Evolutionary conservation across 1,140 invertebrate species (phyloP), one percentile per base, ranked within the genome.

Genomic region (Protaetia brevitarsis): DNA sequence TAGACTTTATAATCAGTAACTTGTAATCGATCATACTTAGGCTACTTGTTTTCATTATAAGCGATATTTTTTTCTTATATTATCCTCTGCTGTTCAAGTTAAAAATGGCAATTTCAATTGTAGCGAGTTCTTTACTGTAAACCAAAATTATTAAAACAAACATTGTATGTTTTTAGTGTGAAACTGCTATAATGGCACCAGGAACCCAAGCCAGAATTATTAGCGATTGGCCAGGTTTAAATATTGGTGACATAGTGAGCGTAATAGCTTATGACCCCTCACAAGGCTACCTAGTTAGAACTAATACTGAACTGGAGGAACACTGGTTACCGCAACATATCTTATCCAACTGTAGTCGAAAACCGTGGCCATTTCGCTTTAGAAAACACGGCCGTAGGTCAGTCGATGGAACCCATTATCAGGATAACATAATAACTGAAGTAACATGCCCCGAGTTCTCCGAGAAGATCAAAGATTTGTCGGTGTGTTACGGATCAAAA

Each of bases 281-380:
- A 73, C 81, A 68, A 79, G 83, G 66, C 56, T 84, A 69, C 75
- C 79, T 64, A 72, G 82, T 66, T 74, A 75, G 29, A 74, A 71
- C 77, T n/a, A 78, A 79, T 56, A 71, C 74, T 16, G 68, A 72
- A 10, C 77, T 76, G 45, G 81, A 84, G 66, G 82, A 85, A 71
- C 82, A 86, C 0, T 88, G 87, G 86, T 81, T 89, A 37, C 88
- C 88, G 1, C 79, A 84, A 23, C 83, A 85, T 72, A 82, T 88
- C 3, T 80, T 89, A 65, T 80, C 82, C 2, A 82, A 80, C 26
- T 73, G 82, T 78, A 63, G 78, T 77, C 64, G 83, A 51, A 82
- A 84, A 69, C 83, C 86, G 0, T 89, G 88, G 87, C 85, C 85
- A 0, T 86, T 87, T 68, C 76, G 81, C 57, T 85, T 85, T 36